Conservation (phyloP, 2,113 vertebrate genomes). For the Todiramphus saurophagus region DNA sequence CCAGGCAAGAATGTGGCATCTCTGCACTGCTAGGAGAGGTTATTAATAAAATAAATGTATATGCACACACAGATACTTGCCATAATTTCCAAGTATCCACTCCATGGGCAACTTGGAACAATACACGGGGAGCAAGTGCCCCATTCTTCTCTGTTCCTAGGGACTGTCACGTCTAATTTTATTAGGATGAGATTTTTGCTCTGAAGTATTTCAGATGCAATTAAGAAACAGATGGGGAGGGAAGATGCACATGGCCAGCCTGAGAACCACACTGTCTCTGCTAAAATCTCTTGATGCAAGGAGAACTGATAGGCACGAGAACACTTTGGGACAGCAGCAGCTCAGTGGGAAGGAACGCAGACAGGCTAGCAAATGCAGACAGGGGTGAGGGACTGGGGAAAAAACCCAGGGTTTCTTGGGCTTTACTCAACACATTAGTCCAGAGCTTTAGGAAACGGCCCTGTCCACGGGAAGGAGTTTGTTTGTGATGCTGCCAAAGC, state of each 20-base stretch:
- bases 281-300: neutral
- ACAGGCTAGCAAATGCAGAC: neutral
- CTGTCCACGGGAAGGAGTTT: neutral
- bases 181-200: neutral
- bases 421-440: neutral
- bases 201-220: neutral
- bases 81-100: neutral
- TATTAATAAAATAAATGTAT: neutral
- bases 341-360: neutral
- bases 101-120: neutral
- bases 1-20: neutral
- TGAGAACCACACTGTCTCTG: neutral
- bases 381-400: neutral
- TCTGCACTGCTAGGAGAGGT: neutral
- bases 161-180: neutral
- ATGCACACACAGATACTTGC: neutral
- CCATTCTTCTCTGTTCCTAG: neutral
- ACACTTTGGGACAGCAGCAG: neutral
- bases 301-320: neutral
- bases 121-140: neutral
- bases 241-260: slow-evolving; percentile 8
- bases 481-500: neutral
- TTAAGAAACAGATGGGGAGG: slow-evolving; percentile 14
- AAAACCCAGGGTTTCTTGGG: neutral
- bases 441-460: neutral